Evolutionary conservation across 2,113 vertebrate species (phyloP), one percentile per base, ranked within the genome.

Genomic region (Forbesichthys agassizii): DNA sequence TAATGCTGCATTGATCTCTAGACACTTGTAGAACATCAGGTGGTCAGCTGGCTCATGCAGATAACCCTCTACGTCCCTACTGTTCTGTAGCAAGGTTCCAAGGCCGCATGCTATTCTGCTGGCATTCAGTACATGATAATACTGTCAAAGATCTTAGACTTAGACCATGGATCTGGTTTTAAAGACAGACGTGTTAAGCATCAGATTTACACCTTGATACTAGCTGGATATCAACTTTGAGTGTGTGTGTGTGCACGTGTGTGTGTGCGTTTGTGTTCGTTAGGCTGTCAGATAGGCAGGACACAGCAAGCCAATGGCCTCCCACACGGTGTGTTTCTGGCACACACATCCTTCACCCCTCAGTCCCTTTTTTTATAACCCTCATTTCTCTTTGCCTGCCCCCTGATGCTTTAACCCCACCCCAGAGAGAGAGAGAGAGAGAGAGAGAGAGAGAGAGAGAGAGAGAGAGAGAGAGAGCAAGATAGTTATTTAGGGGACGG

Each of bases 171-270:
- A 61, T 61, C 70, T n/a, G 63, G 62, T 64, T 77, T 78, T 64
- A 70, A 65, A 33, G 64, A 71, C 68, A 65, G 68, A 82, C 55
- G 33, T 2, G 33, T 4, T 58, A 74, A 77, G 57, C 69, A 66
- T 16, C 11, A 85, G 81, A 87, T 83, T 84, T 85, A 83, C 60
- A 75, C 78, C 53, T 67, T 55, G 16, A 52, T 18, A 11, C 60
- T 27, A 64, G 66, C 68, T 61, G 13, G 20, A 27, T 68, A 55
- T 66, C 5, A n/a, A 9, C 54, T 53, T 48, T 68, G 33, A 46
- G 51, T 68, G 57, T 70, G 60, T 27, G 18, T 60, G 20, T 33
- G 27, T 33, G 18, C 33, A n/a, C 57, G 54, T 46, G 36, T 61
- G 59, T 61, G 59, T 46, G 59, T 9, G 20, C 7, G 48, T 10